Conservation (phyloP, 1,140 invertebrate species). For the Cyclina sinensis region DNA sequence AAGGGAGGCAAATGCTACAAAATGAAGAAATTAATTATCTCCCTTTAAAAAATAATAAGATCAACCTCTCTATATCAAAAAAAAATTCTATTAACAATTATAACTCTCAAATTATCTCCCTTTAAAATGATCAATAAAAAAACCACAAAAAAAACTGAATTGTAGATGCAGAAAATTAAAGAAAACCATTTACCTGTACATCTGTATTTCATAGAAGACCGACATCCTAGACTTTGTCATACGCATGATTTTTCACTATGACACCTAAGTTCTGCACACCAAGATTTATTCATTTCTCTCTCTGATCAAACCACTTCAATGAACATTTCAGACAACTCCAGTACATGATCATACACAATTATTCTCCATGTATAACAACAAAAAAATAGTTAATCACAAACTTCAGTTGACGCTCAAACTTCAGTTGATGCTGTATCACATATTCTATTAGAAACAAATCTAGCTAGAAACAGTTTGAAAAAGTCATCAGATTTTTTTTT, state of each 20-base stretch:
- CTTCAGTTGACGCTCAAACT: not conserved
- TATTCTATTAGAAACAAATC: conserved; percentile 14
- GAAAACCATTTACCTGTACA: conserved; percentile 64
- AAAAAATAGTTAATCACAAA: not conserved
- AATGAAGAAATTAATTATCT: too few species aligned
- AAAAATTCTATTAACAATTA: too few species aligned
- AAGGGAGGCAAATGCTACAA: too few species aligned
- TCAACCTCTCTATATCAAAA: too few species aligned
- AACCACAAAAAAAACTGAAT: too few species aligned
- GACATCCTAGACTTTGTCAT: conserved; percentile 66
- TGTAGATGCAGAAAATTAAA: not conserved
- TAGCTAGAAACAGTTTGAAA: not conserved
- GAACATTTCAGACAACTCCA: not conserved
- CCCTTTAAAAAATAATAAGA: too few species aligned
- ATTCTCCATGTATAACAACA: too few species aligned
- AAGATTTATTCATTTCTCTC: not conserved
- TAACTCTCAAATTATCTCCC: too few species aligned
- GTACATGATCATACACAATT: not conserved
- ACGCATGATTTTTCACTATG: conserved; percentile 26
- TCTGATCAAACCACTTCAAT: not conserved
- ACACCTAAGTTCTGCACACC: too few species aligned
- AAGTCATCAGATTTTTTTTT: not conserved
- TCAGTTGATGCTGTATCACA: not conserved
- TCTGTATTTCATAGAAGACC: conserved; percentile 71
- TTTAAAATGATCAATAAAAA: not conserved